A percentile compares a stretch with the other conserved stretches of the same genome.
Evolutionary conservation across 2,113 vertebrate species (phyloP).

Genomic region (Chroicocephalus ridibundus): DNA sequence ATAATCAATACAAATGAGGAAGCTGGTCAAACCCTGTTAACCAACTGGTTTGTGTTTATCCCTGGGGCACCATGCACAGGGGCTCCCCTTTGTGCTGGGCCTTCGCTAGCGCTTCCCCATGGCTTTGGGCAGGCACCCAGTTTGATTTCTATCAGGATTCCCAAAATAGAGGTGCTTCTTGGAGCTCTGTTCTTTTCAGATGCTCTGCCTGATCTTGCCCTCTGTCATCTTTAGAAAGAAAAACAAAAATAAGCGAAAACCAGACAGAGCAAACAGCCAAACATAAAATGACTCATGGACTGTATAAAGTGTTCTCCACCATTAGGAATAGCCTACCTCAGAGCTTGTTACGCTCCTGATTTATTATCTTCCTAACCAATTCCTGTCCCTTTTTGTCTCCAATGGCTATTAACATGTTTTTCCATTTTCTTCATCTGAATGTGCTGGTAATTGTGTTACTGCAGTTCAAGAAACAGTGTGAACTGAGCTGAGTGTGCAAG

Average conservation of each 20-base stretch:
- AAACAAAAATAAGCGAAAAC: neutral
- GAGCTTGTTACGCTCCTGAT: neutral
- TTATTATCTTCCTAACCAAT: neutral
- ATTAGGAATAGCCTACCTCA: neutral
- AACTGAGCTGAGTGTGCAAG: neutral
- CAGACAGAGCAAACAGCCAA: neutral
- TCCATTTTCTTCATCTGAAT: neutral
- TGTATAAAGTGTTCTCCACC: neutral
- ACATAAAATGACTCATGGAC: neutral
- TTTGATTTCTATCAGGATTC: neutral
- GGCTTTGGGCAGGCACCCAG: neutral
- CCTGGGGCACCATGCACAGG: neutral
- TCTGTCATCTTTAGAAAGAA: neutral
- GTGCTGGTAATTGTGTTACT: neutral
- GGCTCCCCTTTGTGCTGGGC: neutral
- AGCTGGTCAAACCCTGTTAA: neutral
- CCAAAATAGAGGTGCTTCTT: neutral
- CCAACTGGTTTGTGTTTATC: neutral
- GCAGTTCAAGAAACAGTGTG: neutral
- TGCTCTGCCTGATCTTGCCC: neutral
- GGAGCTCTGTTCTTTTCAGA: neutral
- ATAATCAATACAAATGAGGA: neutral
- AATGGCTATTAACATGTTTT: neutral
- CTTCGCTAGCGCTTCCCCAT: neutral
- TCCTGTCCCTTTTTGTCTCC: neutral